Percentiles rank a stretch among this genome's conserved stretches.
Evolutionary conservation across 2,113 vertebrate genomes (phyloP).

Genomic region (Suricata suricatta): DNA sequence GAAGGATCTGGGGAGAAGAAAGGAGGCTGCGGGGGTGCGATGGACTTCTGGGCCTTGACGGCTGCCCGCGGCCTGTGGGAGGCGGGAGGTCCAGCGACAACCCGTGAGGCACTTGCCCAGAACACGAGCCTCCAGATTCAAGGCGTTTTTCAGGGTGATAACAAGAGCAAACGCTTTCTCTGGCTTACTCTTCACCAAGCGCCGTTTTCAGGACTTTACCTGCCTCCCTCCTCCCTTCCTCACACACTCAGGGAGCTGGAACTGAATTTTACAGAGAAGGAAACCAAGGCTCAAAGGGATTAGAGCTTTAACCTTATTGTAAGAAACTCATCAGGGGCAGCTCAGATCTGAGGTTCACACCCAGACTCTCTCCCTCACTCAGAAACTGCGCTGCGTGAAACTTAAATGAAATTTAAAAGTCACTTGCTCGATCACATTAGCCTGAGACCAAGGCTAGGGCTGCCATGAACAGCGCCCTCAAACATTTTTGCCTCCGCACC

Average conservation of each 20-base stretch:
- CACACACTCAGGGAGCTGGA: background rate
- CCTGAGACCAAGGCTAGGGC: no score
- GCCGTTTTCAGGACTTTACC: background rate
- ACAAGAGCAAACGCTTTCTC: background rate
- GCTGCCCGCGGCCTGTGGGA: background rate
- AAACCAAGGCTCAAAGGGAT: background rate
- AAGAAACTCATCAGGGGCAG: background rate
- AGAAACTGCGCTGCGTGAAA: background rate
- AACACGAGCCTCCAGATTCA: fast-evolving
- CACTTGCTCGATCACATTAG: background rate
- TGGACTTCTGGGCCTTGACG: background rate
- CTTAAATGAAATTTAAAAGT: background rate
- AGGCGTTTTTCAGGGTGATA: background rate
- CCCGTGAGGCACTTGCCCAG: background rate
- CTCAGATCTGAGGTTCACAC: background rate
- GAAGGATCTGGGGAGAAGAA: background rate
- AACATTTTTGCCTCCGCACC: fast-evolving
- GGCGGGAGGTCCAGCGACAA: background rate
- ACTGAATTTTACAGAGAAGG: background rate
- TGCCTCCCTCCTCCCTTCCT: background rate
- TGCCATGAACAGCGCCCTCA: fast-evolving
- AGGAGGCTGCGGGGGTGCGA: background rate
- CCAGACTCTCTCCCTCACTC: background rate
- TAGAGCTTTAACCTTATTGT: no score
- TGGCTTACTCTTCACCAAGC: background rate